Evolutionary conservation across 2,113 vertebrate species (phyloP).

Genomic region (Dascyllus trimaculatus): DNA sequence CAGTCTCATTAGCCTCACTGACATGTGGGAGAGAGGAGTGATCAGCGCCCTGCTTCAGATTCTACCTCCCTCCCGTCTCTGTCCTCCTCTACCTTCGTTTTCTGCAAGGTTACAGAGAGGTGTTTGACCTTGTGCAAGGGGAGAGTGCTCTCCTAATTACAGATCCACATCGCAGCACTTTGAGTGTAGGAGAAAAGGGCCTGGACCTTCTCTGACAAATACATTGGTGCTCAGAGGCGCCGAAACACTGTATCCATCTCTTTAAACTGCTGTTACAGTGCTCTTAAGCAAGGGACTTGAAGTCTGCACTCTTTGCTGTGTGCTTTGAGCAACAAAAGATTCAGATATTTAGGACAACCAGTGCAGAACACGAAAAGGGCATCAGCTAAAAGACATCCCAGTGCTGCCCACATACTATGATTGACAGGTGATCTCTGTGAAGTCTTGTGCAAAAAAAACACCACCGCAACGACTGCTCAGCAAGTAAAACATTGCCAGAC

Average conservation of each 20-base stretch:
- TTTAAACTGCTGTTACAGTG: too few relatives aligned
- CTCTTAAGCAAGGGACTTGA: too few relatives aligned
- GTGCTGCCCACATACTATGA: slow-evolving; percentile 68
- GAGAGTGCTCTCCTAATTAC: slow-evolving; percentile 48
- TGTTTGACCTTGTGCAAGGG: slow-evolving; percentile 34
- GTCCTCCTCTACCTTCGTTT: slow-evolving; percentile 32
- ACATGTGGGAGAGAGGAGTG: slow-evolving; percentile 60
- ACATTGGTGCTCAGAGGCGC: slow-evolving; percentile 6
- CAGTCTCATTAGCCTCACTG: slow-evolving; percentile 71
- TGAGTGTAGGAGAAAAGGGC: not conserved
- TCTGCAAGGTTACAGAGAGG: slow-evolving; percentile 38
- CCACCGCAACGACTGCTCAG: slow-evolving; percentile 13
- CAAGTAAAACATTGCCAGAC: slow-evolving; percentile 31
- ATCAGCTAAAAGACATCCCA: slow-evolving; percentile 23
- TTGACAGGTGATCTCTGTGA: slow-evolving; percentile 60
- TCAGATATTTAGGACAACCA: slow-evolving; percentile 16
- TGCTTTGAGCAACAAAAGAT: slow-evolving; percentile 7
- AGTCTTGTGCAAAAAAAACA: slow-evolving; percentile 38
- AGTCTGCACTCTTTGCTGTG: not conserved
- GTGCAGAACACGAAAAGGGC: slow-evolving; percentile 25
- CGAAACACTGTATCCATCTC: not conserved
- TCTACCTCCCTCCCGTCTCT: slow-evolving; percentile 20
- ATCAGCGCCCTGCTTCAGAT: slow-evolving; percentile 48
- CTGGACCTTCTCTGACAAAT: not conserved
- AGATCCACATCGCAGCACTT: slow-evolving; percentile 28